Evolutionary conservation across 1,140 invertebrate species (phyloP).

Genomic region (Laupala kohalensis): DNA sequence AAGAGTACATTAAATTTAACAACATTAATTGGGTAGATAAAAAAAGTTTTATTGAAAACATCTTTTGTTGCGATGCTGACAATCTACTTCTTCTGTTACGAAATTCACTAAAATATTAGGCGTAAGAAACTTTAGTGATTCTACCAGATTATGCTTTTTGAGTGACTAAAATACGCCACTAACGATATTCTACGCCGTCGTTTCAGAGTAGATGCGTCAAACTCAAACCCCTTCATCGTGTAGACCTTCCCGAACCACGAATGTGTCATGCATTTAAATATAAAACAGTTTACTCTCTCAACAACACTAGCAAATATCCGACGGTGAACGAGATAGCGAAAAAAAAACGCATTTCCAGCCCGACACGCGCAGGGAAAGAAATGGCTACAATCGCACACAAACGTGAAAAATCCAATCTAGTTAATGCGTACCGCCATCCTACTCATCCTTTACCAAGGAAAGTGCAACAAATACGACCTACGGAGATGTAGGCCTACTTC

Average conservation of each 20-base stretch:
- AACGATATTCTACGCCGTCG: too few species aligned
- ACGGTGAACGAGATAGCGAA: neutral
- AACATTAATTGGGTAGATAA: neutral
- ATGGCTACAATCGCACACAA: neutral
- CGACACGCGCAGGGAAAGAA: neutral
- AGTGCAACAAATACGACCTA: too few species aligned
- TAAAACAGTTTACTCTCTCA: neutral
- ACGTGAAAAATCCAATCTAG: neutral
- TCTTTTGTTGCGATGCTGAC: too few species aligned
- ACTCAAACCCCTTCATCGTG: too few species aligned
- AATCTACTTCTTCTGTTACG: too few species aligned
- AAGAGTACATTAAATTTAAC: neutral
- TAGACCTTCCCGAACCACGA: too few species aligned
- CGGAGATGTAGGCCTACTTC: neutral
- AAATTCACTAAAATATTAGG: too few species aligned
- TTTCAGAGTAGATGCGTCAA: too few species aligned
- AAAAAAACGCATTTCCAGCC: neutral
- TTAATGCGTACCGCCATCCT: neutral
- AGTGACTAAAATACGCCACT: too few species aligned
- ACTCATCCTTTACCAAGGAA: too few species aligned
- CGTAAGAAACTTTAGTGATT: too few species aligned
- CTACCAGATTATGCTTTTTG: too few species aligned
- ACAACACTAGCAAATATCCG: neutral
- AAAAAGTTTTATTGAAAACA: neutral
- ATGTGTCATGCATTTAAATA: neutral